These are phyloP conservation scores for Heterohyrax brucei DNA, from an alignment of 2,797 vertebrate species.

Conservation along the genomic window DNA sequence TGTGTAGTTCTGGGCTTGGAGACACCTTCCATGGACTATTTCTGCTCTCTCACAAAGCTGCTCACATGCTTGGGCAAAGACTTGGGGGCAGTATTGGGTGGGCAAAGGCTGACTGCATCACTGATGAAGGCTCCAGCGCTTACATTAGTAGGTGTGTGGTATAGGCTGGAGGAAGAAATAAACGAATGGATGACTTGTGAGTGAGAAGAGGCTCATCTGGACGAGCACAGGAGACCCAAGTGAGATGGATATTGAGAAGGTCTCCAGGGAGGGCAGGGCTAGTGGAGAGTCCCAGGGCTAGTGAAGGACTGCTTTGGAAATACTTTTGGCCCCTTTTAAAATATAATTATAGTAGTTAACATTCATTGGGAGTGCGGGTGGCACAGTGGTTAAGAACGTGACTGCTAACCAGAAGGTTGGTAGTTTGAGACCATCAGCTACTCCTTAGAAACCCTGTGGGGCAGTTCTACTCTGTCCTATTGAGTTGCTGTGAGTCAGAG, in stretches of 20 bases:
- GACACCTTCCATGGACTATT: background rate
- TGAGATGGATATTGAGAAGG: background rate
- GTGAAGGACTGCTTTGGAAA: constrained; percentile 53
- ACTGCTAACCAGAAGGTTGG: no score
- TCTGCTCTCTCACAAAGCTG: background rate
- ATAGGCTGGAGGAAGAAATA: rapidly evolving
- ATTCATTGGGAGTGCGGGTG: background rate
- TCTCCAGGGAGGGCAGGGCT: background rate
- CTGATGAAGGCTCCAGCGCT: background rate
- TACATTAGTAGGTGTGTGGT: background rate
- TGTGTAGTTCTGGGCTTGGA: background rate
- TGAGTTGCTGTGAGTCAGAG: no score
- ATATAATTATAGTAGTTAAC: constrained; percentile 63
- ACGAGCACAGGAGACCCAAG: background rate
- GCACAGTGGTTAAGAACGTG: no score
- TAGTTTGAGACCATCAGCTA: no score
- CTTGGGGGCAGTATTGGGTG: background rate
- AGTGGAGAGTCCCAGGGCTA: background rate
- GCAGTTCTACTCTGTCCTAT: no score
- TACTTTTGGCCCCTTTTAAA: constrained; percentile 63
- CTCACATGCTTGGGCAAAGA: background rate
- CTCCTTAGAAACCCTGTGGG: no score
- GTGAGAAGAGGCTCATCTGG: background rate
- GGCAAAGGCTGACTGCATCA: background rate
- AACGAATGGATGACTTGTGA: background rate